Evolutionary conservation across 2,888 invertebrate genomes (phyloP).

Genomic region (Phalera bucephala): DNA sequence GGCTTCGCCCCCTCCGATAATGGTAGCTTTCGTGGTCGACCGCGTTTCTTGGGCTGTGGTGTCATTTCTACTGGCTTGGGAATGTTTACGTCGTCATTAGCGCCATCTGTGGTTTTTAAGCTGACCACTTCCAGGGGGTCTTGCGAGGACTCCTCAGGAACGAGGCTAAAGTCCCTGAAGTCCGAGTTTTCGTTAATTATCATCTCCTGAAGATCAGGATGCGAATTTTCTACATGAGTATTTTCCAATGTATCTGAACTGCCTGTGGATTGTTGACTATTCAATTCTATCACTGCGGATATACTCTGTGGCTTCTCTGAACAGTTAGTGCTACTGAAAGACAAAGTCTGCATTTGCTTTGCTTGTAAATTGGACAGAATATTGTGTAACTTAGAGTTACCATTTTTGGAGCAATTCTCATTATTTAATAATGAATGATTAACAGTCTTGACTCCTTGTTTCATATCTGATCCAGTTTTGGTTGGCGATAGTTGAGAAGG

Average conservation of each 20-base stretch:
- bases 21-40: constrained; percentile 72
- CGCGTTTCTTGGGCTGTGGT: constrained; percentile 74
- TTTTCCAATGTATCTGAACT: constrained; percentile 61
- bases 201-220: constrained; percentile 63
- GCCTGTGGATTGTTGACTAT: constrained; percentile 53
- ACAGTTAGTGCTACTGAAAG: constrained; percentile 56
- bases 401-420: constrained; percentile 77
- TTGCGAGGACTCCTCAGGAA: constrained; percentile 63
- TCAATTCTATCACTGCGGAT: constrained; percentile 57
- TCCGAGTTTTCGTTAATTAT: constrained; percentile 74
- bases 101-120: constrained; percentile 38
- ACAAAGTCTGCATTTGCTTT: constrained; percentile 63
- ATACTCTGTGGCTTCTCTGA: constrained; percentile 51
- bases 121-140: constrained; percentile 72
- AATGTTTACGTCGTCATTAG: constrained; percentile 38
- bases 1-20: constrained; percentile 61
- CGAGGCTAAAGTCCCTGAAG: constrained; percentile 59
- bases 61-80: constrained; percentile 53
- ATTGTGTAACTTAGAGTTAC: constrained; percentile 77
- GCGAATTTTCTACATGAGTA: constrained; percentile 52
- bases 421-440: constrained; percentile 68
- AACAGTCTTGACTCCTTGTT: constrained; percentile 47
- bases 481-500: constrained; percentile 47
- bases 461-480: constrained; percentile 47
- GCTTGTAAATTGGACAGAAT: constrained; percentile 73